phyloP scores from a whole-genome alignment of 2,113 vertebrate genomes.

The Okapia johnstoni region DNA sequence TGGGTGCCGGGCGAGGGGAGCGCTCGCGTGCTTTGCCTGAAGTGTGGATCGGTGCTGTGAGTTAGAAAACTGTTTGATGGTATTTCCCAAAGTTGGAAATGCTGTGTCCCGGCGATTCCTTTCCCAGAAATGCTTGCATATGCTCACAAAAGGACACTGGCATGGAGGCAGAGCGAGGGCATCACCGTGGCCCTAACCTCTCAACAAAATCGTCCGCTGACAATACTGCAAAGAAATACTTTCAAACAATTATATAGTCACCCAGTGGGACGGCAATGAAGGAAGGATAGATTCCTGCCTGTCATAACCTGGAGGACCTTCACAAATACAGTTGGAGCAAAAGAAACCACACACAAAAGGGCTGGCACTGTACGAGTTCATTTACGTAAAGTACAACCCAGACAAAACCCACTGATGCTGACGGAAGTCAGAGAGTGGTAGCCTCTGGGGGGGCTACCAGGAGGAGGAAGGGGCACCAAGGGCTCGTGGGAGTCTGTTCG shows the following conservation, averaged over 20 bases:
- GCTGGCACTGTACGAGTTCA: rapidly evolving
- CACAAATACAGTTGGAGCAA: neutral
- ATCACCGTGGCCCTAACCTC: rapidly evolving
- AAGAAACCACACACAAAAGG: neutral
- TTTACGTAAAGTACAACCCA: rapidly evolving
- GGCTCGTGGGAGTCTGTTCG: rapidly evolving
- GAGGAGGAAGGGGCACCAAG: no score
- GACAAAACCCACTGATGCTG: rapidly evolving
- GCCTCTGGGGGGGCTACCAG: rapidly evolving
- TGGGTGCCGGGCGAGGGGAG: rapidly evolving
- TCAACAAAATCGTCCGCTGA: rapidly evolving
- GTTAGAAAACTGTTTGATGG: neutral
- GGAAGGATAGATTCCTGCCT: rapidly evolving
- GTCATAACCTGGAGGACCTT: rapidly evolving
- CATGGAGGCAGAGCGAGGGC: rapidly evolving
- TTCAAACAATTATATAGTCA: rapidly evolving
- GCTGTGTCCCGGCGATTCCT: rapidly evolving
- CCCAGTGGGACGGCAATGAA: rapidly evolving
- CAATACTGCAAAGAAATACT: rapidly evolving
- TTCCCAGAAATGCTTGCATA: rapidly evolving
- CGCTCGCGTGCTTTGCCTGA: rapidly evolving
- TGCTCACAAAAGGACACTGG: rapidly evolving
- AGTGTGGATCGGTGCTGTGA: rapidly evolving
- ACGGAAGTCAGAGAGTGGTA: rapidly evolving
- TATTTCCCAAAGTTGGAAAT: neutral